These are phyloP conservation scores for Drosophila mauritiana DNA, from an alignment of 1,140 invertebrate species.

Conservation along the genomic window DNA sequence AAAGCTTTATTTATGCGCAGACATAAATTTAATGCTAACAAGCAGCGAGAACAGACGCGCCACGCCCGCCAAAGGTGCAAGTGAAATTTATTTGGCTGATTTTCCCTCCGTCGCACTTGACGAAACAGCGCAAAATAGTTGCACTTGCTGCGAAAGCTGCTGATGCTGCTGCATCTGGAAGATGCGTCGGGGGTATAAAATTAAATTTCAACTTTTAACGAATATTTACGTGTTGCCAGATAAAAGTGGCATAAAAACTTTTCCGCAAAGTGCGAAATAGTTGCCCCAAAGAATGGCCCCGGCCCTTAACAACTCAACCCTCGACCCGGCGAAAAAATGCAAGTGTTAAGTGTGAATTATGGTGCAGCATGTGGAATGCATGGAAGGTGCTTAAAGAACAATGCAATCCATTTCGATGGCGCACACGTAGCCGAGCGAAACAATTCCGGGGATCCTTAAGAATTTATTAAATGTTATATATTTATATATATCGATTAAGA, in stretches of 20 bases:
- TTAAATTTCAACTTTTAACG: slow-evolving; percentile 83
- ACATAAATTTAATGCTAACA: slow-evolving; percentile 81
- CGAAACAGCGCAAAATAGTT: slow-evolving; percentile 40
- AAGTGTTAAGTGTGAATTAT: slow-evolving; percentile 82
- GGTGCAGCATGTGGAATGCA: slow-evolving; percentile 49
- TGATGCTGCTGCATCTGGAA: slow-evolving; percentile 19
- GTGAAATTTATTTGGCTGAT: slow-evolving; percentile 78
- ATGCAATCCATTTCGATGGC: slow-evolving; percentile 57
- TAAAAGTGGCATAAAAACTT: slow-evolving; percentile 81
- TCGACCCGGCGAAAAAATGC: slow-evolving; percentile 28
- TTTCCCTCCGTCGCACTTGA: slow-evolving; percentile 46
- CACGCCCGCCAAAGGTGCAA: slow-evolving; percentile 57
- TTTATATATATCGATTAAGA: slow-evolving; percentile 47
- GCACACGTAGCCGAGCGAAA: slow-evolving; percentile 27
- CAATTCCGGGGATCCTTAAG: slow-evolving; percentile 35
- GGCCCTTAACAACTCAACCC: slow-evolving; percentile 47
- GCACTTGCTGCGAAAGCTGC: slow-evolving; percentile 53
- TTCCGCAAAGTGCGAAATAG: slow-evolving; percentile 77
- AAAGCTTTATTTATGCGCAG: slow-evolving; percentile 80
- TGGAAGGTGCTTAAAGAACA: slow-evolving; percentile 58
- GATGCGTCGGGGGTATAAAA: slow-evolving; percentile 69
- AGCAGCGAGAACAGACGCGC: slow-evolving; percentile 61
- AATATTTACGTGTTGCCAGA: slow-evolving; percentile 81
- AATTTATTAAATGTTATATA: too few species aligned
- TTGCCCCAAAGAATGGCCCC: slow-evolving; percentile 43